These are phyloP conservation scores for Venturia canescens DNA, from an alignment of 1,140 invertebrate genomes.

Conservation along the genomic window DNA sequence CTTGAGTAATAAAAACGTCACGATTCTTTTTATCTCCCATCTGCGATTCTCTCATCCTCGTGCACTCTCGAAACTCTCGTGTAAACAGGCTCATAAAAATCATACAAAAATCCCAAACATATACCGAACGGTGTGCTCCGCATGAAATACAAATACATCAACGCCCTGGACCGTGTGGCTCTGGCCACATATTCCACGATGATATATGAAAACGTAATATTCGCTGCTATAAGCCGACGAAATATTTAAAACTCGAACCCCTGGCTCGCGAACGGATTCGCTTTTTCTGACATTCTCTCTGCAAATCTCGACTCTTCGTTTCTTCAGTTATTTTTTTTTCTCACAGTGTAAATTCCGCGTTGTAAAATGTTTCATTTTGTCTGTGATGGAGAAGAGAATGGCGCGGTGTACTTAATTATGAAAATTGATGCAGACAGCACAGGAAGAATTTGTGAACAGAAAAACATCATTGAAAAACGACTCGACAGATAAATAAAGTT, in stretches of 20 bases:
- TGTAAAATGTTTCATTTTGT: not conserved
- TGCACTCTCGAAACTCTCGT: not conserved
- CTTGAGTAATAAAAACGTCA: constrained; percentile 10
- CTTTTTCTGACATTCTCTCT: not conserved
- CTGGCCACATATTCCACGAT: not conserved
- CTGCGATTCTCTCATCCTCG: not conserved
- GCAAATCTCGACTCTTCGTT: not conserved
- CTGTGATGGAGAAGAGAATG: too few species aligned
- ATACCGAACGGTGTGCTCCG: not conserved
- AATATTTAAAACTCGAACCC: not conserved
- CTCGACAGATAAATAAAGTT: too few species aligned
- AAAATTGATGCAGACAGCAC: too few species aligned
- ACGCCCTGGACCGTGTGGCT: not conserved
- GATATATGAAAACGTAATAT: constrained; percentile 11
- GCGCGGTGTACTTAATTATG: too few species aligned
- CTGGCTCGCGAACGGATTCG: not conserved
- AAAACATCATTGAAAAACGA: too few species aligned
- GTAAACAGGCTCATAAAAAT: constrained; percentile 8
- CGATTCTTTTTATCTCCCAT: not conserved
- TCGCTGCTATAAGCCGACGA: not conserved
- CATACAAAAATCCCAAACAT: constrained; percentile 12
- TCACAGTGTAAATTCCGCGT: not conserved
- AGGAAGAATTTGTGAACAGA: too few species aligned
- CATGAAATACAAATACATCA: not conserved
- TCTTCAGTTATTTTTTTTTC: constrained; percentile 1